phyloP scores from a whole-genome alignment of 1,140 invertebrate species.

The Chelonus insularis region DNA sequence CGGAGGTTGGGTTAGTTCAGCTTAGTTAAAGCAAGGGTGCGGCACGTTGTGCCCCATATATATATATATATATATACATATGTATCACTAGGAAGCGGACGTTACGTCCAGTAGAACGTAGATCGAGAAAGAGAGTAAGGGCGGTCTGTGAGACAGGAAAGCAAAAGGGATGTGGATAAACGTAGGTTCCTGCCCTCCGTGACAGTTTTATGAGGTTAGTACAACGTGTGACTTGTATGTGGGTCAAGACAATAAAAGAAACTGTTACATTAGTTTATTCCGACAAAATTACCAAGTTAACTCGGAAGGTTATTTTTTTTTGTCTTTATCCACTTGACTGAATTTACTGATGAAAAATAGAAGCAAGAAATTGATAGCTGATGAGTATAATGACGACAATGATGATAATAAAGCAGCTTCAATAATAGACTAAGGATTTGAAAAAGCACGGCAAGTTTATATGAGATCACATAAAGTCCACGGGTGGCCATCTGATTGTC shows the following conservation, averaged over 20 bases:
- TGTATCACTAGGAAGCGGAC: background rate
- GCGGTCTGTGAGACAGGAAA: background rate
- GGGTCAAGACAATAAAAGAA: constrained; percentile 34
- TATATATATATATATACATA: too few species aligned
- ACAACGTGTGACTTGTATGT: constrained; percentile 28
- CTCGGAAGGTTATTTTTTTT: background rate
- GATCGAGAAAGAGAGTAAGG: constrained; percentile 4
- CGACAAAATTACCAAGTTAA: too few species aligned
- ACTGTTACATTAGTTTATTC: constrained; percentile 27
- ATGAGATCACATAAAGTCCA: background rate
- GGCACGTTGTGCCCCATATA: background rate
- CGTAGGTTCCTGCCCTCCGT: constrained; percentile 18
- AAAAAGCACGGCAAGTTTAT: background rate
- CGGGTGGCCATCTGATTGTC: background rate
- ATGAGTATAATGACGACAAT: too few species aligned
- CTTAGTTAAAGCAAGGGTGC: constrained; percentile 12
- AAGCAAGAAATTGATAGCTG: too few species aligned
- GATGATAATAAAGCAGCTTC: background rate
- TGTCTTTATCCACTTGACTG: background rate
- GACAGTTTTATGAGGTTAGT: constrained; percentile 28
- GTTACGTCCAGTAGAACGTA: background rate
- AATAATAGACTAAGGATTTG: background rate
- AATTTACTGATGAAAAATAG: too few species aligned
- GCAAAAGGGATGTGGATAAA: constrained; percentile 5
- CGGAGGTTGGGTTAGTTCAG: constrained; percentile 16